Base-by-base conservation (phyloP, 2,113 vertebrate species). In the Capreolus pygargus region DNA sequence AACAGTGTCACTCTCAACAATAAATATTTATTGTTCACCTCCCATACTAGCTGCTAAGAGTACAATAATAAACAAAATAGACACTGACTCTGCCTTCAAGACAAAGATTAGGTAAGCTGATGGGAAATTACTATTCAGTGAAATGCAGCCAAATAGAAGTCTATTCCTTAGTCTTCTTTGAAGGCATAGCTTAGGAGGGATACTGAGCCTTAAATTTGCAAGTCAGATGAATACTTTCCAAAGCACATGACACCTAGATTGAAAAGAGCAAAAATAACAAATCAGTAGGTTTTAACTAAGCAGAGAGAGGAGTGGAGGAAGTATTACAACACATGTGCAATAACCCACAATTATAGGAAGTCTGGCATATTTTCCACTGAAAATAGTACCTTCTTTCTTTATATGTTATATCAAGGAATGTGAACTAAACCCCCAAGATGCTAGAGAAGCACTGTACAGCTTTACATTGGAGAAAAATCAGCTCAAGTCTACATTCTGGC, bases 391-490 rank as follows among this genome's bases (percentile, higher is more conserved):
- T 78, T 89, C 33, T 60, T 23, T 94, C 39, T 94, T 94, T 91
- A 50, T 52, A 64, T 89, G 14, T 54, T 95, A 94, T 7, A 84
- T 50, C 36, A 52, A 87, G 14, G 7, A 91, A 2, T 64, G n/a
- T 19, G n/a, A 57, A 84, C 36, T 89, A 94, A 95, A n/a, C 19
- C 14, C 15, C 6, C 6, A 96, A 89, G 50, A 64, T n/a, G 74
- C 95, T 86, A 86, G 6, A 52, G 17, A 57, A 94, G 47, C 21
- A 57, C 27, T 39, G 5, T 28, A 25, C 43, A 28, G 36, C 93
- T 96, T 95, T 83, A 94, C 21, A 58, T 7, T 33, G 30, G 11
- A 98, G 60, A 89, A 95, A 88, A 91, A 89, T 95, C 58, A 94
- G n/a, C 10, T 88, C 78, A 83, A 89, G 39, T 58, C 57, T 84